These are phyloP conservation scores for Calypte anna DNA, from an alignment of 2,113 vertebrate genomes.

Conservation along the genomic window DNA sequence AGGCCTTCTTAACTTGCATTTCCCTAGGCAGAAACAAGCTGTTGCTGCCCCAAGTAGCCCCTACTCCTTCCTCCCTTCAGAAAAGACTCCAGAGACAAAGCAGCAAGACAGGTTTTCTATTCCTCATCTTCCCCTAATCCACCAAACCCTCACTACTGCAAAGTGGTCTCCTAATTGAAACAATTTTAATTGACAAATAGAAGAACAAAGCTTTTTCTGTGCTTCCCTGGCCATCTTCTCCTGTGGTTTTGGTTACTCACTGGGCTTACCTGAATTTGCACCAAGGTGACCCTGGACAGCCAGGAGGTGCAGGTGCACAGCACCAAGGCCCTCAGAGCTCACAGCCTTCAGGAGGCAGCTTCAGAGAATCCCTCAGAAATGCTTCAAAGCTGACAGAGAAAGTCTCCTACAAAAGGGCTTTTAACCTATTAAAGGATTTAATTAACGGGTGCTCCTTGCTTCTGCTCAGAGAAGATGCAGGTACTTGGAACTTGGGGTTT, in stretches of 20 bases:
- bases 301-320: background rate
- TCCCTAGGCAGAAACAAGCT: background rate
- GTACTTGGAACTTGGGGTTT: background rate
- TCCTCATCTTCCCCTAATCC: background rate
- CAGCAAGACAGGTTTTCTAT: background rate
- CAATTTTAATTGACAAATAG: background rate
- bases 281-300: accelerated
- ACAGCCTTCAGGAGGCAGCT: accelerated
- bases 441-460: accelerated
- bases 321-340: accelerated
- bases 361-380: background rate
- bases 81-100: background rate
- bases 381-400: background rate
- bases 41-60: background rate
- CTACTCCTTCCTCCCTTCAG: background rate
- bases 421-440: background rate
- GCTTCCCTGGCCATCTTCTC: background rate
- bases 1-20: background rate
- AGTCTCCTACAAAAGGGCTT: background rate
- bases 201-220: background rate
- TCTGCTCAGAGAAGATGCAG: background rate
- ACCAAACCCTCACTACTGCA: background rate
- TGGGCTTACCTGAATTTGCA: background rate
- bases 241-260: background rate
- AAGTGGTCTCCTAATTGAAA: background rate